Base-by-base conservation (phyloP, 64 coral and sea anemone genomes). In the Hydrozoanthus tunicans region DNA sequence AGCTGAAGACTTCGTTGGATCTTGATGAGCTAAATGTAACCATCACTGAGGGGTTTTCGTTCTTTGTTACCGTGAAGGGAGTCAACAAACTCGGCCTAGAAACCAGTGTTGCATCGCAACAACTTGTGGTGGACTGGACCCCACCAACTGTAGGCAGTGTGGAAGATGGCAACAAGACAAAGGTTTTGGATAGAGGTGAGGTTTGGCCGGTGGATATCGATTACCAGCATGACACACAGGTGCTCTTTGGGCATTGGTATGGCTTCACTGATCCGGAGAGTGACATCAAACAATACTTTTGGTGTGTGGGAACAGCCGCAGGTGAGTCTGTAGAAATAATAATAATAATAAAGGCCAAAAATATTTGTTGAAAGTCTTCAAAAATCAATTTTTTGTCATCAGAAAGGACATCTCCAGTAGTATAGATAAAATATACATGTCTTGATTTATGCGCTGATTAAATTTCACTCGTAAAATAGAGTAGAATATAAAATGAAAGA, bases 71-170 rank as follows among this genome's bases (percentile, higher is more conserved):
- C 8, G 80, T 98, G 15, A 92, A 71, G 23, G 96, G 85, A 9
- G 17, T 80, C 12, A 98, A 98, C 70, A 93, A 90, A 73, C 90
- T 98, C 4, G 89, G 91, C 14, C 70, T 98, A 13, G 82, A 95
- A 59, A 73, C 78, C 7, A 93, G 25, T 58, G 25, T 93, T 10
- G 78, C 80, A 51, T 91, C 93, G 54, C 90, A 86, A 25, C 93
- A 94, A 86, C 58, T 98, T 58, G 92, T 96, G 57, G 95, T 94
- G 17, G 95, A 96, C 76, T 91, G 71, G 90, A 96, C 89, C 13
- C 95, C 95, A 79, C 95, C 92, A n/a, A 15, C 65, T 61, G 77
- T 54, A 62, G 95, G 95, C 14, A 79, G 64, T 8, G 92, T 94
- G 17, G 9, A 89, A 1, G 95, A 96, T 90, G 95, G 95, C 4